A percentile compares a stretch with the other conserved stretches of the same genome.
These are phyloP conservation scores for Ibycter americanus DNA, from an alignment of 2,797 vertebrate genomes.

Conservation along the genomic window DNA sequence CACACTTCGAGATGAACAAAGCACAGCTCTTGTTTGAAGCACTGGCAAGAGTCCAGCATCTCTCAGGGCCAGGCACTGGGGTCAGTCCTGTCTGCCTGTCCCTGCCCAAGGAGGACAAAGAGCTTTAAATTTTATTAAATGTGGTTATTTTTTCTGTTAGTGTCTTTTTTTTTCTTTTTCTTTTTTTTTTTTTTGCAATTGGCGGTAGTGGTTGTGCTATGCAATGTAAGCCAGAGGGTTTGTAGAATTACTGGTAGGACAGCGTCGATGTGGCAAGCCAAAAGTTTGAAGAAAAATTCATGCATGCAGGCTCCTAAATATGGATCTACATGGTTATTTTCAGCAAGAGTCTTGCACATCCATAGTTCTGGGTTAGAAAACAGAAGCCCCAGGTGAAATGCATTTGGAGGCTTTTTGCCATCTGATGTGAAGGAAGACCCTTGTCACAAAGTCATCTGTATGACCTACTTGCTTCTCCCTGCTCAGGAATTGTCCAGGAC, in stretches of 20 bases:
- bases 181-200: not conserved
- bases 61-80: not conserved
- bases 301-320: slow-evolving; percentile 62
- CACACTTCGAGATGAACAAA: not conserved
- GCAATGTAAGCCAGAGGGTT: slow-evolving; percentile 47
- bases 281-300: slow-evolving; percentile 62
- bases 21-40: not conserved
- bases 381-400: slow-evolving; percentile 57
- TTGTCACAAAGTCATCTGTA: slow-evolving; percentile 56
- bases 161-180: not conserved
- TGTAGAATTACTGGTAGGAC: slow-evolving; percentile 62
- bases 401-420: slow-evolving; percentile 14
- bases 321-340: slow-evolving; percentile 65
- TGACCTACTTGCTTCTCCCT: slow-evolving; percentile 58
- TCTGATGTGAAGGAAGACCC: slow-evolving; percentile 36
- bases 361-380: slow-evolving; percentile 57
- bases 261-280: slow-evolving; percentile 41
- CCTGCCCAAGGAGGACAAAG: not conserved
- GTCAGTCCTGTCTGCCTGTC: not conserved
- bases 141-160: not conserved
- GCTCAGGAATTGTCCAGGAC: slow-evolving; percentile 57
- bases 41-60: not conserved
- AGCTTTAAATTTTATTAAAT: slow-evolving; percentile 1
- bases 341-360: slow-evolving; percentile 66
- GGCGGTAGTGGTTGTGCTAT: not conserved